Percentiles rank a stretch among this genome's conserved stretches.
These are phyloP conservation scores for Machimus atricapillus DNA, from an alignment of 2,888 invertebrate species.

Conservation along the genomic window DNA sequence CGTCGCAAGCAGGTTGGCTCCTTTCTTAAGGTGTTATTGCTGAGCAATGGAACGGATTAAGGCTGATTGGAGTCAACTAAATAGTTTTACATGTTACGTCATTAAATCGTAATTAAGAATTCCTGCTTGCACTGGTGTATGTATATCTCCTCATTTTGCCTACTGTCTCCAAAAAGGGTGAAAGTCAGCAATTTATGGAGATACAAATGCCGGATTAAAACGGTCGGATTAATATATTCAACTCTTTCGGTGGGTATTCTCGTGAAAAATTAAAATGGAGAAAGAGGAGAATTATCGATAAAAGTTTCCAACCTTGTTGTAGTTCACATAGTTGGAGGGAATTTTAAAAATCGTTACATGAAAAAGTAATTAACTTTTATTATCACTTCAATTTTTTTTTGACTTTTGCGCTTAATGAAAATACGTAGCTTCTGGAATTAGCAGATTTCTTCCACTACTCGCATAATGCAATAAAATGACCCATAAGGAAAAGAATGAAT, in stretches of 20 bases:
- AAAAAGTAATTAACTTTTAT: background rate
- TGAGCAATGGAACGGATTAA: slow-evolving; percentile 9
- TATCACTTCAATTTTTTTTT: background rate
- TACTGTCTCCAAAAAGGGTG: background rate
- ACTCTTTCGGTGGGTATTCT: background rate
- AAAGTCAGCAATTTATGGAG: background rate
- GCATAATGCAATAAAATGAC: no score
- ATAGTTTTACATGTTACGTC: background rate
- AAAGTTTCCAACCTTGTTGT: background rate
- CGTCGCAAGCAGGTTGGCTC: background rate
- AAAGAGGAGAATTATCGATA: background rate
- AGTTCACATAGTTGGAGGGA: background rate
- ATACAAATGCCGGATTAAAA: background rate
- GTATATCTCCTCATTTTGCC: background rate
- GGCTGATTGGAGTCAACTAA: slow-evolving; percentile 29
- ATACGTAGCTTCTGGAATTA: background rate
- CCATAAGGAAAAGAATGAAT: no score
- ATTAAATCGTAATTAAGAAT: slow-evolving; percentile 28
- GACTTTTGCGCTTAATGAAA: background rate
- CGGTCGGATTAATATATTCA: background rate
- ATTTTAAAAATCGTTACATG: background rate
- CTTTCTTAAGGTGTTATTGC: slow-evolving; percentile 1
- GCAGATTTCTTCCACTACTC: no score
- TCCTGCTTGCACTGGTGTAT: background rate
- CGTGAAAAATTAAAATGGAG: background rate